Percentiles rank a stretch among this genome's conserved stretches.
Conservation (phyloP, 2,797 vertebrate genomes). For the Monodelphis domestica region DNA sequence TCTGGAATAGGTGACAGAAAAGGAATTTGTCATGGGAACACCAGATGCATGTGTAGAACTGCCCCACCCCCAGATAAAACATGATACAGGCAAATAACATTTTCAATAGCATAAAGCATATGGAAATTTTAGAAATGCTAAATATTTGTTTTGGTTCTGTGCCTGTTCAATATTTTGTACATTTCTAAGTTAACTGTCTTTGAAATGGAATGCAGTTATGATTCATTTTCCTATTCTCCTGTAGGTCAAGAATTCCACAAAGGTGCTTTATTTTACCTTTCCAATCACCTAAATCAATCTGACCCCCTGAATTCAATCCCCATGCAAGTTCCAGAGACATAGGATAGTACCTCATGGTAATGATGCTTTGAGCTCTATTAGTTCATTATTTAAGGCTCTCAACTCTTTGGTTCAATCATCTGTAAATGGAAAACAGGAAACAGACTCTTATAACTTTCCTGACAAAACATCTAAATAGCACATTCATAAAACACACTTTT, state of each 20-base stretch:
- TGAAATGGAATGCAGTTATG: slow-evolving; percentile 57
- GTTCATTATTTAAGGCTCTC: not conserved
- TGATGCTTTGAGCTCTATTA: not conserved
- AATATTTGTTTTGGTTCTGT: slow-evolving; percentile 80
- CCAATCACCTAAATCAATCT: not conserved
- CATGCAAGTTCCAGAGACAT: not conserved
- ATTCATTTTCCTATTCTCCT: slow-evolving; percentile 56
- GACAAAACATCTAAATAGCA: not conserved
- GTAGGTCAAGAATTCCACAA: slow-evolving; percentile 43
- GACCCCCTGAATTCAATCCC: not conserved
- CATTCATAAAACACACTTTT: not conserved
- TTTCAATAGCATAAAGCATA: slow-evolving; percentile 74
- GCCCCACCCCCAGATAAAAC: slow-evolving; percentile 69
- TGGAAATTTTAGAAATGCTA: slow-evolving; percentile 80
- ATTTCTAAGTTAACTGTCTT: slow-evolving; percentile 76
- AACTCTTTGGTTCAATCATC: not conserved
- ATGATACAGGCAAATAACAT: slow-evolving; percentile 74
- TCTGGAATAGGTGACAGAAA: slow-evolving; percentile 4
- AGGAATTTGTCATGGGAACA: slow-evolving; percentile 62
- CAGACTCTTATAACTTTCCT: not conserved
- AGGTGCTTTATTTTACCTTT: not conserved
- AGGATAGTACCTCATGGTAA: not conserved
- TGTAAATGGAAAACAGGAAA: not conserved
- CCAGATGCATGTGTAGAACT: slow-evolving; percentile 63
- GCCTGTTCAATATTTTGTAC: slow-evolving; percentile 72